Evolutionary conservation across 1,140 invertebrate species (phyloP).

Genomic region (Idris sp.): DNA sequence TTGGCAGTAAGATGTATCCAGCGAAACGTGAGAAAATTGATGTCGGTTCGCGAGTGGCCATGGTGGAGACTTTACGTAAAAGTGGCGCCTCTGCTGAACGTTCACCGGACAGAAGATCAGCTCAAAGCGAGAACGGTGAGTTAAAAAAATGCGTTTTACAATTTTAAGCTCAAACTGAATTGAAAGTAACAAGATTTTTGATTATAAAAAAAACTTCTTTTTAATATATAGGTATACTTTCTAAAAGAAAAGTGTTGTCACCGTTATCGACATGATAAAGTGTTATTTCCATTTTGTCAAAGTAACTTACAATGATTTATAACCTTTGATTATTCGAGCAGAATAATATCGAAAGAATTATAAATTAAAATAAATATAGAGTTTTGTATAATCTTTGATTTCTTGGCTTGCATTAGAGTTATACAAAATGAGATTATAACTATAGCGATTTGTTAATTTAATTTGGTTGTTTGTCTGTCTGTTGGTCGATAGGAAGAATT

Average conservation of each 20-base stretch:
- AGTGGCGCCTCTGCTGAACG: slow-evolving; percentile 93
- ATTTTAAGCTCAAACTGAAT: slow-evolving; percentile 15
- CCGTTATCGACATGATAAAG: slow-evolving; percentile 51
- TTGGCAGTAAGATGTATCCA: slow-evolving; percentile 94
- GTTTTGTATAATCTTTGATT: no score
- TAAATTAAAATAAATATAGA: slow-evolving; percentile 33
- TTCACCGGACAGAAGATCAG: slow-evolving; percentile 95
- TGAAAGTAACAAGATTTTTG: slow-evolving; percentile 28
- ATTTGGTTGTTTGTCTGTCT: slow-evolving; percentile 31
- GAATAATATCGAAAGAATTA: slow-evolving; percentile 24
- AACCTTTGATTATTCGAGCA: slow-evolving; percentile 5
- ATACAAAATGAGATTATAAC: no score
- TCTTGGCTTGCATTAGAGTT: no score
- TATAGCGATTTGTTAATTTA: slow-evolving; percentile 3
- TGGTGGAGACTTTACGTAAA: slow-evolving; percentile 96
- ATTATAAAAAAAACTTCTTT: slow-evolving; percentile 15
- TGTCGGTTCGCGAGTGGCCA: slow-evolving; percentile 93
- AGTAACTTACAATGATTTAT: slow-evolving; percentile 45
- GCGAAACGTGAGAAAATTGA: slow-evolving; percentile 93
- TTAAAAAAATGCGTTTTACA: slow-evolving; percentile 23
- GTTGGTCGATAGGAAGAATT: slow-evolving; percentile 86
- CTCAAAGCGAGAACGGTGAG: slow-evolving; percentile 86
- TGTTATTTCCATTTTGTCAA: slow-evolving; percentile 44
- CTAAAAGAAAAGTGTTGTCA: slow-evolving; percentile 53
- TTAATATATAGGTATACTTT: slow-evolving; percentile 31